Evolutionary conservation across 2,113 vertebrate species (phyloP).

Genomic region (Tragelaphus strepsiceros): DNA sequence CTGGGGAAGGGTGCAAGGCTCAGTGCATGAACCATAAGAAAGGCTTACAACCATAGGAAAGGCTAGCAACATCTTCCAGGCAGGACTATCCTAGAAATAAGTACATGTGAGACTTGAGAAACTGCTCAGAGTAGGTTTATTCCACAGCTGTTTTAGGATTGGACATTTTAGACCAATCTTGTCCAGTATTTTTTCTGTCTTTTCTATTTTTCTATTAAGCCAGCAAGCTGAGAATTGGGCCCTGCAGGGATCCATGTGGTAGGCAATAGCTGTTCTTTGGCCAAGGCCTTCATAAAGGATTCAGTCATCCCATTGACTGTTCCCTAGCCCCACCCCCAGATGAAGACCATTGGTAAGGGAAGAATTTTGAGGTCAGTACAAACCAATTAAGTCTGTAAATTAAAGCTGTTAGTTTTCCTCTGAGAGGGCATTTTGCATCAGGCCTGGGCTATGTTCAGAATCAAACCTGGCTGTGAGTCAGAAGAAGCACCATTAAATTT

Average conservation of each 20-base stretch:
- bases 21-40: neutral
- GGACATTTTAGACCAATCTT: slow-evolving; percentile 23
- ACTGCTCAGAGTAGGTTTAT: slow-evolving; percentile 5
- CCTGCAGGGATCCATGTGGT: neutral
- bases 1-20: neutral
- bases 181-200: slow-evolving; percentile 33
- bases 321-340: neutral
- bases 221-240: slow-evolving; percentile 30
- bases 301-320: neutral
- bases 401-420: slow-evolving; percentile 42
- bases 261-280: slow-evolving; percentile 12
- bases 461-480: neutral
- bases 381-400: slow-evolving; percentile 42
- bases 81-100: neutral
- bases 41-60: neutral
- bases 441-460: neutral
- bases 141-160: neutral
- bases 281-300: slow-evolving; percentile 24
- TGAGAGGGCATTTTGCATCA: slow-evolving; percentile 32
- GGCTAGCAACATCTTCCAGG: neutral
- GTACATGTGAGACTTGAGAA: neutral
- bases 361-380: slow-evolving; percentile 22
- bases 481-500: neutral
- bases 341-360: slow-evolving; percentile 20
- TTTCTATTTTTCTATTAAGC: slow-evolving; percentile 36